These are phyloP conservation scores for Clarias batrachus DNA, from an alignment of 2,113 vertebrate genomes.

Conservation along the genomic window DNA sequence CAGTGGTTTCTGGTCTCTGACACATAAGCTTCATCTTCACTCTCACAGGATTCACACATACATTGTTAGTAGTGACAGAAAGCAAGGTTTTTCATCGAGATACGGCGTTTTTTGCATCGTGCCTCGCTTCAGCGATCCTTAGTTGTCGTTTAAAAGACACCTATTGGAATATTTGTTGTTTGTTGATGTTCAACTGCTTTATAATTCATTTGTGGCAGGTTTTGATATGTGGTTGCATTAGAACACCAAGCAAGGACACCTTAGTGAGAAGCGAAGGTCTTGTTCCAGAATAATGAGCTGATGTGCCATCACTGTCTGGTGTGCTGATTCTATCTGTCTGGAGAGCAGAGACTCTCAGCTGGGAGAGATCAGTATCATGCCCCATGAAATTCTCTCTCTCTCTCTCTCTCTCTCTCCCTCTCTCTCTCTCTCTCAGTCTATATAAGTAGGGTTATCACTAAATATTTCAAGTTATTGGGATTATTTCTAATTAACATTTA, in stretches of 20 bases:
- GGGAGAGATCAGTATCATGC: slow-evolving; percentile 34
- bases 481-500: neutral
- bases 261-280: slow-evolving; percentile 27
- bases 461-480: neutral
- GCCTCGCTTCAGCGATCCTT: slow-evolving; percentile 1
- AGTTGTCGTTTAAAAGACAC: slow-evolving; percentile 23
- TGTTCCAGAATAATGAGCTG: slow-evolving; percentile 46
- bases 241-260: slow-evolving; percentile 32
- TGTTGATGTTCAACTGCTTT: slow-evolving; percentile 22
- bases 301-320: slow-evolving; percentile 42
- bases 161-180: slow-evolving; percentile 3
- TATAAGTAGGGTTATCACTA: neutral
- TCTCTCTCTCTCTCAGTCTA: neutral
- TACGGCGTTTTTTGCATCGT: neutral
- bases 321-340: slow-evolving; percentile 32
- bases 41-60: slow-evolving; percentile 20
- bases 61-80: slow-evolving; percentile 28
- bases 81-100: slow-evolving; percentile 28
- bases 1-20: slow-evolving; percentile 26
- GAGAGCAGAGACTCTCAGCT: slow-evolving; percentile 18
- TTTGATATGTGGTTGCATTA: slow-evolving; percentile 14
- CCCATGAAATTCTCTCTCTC: slow-evolving; percentile 10
- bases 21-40: slow-evolving; percentile 23
- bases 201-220: slow-evolving; percentile 3
- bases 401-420: slow-evolving; percentile 2